Percentiles rank a stretch among this genome's conserved stretches.
These are phyloP conservation scores for Bedellia somnulentella DNA, from an alignment of 2,888 invertebrate genomes.

Conservation along the genomic window DNA sequence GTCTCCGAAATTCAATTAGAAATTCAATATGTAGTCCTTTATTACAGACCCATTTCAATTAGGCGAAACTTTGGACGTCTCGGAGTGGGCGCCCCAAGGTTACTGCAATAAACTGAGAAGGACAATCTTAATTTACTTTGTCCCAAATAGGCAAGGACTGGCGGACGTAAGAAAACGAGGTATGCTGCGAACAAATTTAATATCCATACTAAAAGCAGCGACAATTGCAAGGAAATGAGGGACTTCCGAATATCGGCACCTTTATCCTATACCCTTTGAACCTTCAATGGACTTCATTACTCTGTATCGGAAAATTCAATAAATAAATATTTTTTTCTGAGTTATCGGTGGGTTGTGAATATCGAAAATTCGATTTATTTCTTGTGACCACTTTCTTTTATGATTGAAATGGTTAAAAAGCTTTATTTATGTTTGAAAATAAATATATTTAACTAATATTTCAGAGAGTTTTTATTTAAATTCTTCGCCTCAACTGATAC, in stretches of 20 bases:
- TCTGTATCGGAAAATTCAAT: too few species aligned
- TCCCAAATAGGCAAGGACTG: constrained; percentile 18
- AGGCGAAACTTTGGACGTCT: constrained; percentile 17
- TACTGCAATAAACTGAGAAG: constrained; percentile 26
- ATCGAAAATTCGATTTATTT: too few species aligned
- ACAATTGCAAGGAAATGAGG: constrained; percentile 54
- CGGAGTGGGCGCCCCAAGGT: constrained; percentile 20
- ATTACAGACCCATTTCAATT: constrained; percentile 17
- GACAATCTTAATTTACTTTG: constrained; percentile 36
- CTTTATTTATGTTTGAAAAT: too few species aligned
- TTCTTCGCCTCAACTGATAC: too few species aligned
- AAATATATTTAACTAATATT: too few species aligned
- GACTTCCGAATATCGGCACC: constrained; percentile 46
- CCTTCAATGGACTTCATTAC: too few species aligned
- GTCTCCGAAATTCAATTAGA: constrained; percentile 1
- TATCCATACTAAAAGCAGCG: constrained; percentile 31
- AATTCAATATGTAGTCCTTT: not conserved
- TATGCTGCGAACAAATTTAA: constrained; percentile 39
- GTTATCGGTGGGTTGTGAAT: too few species aligned
- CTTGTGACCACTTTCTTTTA: too few species aligned
- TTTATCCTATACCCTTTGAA: constrained; percentile 44
- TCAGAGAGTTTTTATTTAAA: too few species aligned
- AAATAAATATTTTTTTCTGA: too few species aligned
- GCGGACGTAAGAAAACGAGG: constrained; percentile 34
- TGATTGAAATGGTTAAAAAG: too few species aligned